Evolutionary conservation across 2,113 vertebrate species (phyloP), one percentile per base, ranked within the genome.

Genomic region (Chaetorhynchus papuensis): DNA sequence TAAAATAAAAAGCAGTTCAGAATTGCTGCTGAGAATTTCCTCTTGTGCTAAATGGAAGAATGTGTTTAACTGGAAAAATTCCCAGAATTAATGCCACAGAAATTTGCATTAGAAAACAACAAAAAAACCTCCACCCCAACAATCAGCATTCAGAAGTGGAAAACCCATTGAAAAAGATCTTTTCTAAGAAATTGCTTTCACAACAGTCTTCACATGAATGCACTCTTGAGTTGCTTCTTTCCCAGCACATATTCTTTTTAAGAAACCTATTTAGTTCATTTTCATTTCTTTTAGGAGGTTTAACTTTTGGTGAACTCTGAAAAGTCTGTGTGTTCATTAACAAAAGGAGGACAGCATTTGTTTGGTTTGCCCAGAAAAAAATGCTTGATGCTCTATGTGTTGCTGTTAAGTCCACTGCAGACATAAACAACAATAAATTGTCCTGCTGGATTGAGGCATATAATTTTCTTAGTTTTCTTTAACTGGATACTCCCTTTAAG

Each of bases 391-490:
- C 31, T 89, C 19, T 94, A n/a, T 61, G 42, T 72, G 52, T 61
- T 95, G 65, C 88, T 97, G 93, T 81, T 66, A 95, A 74, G 49
- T 68, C 52, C 31, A 59, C 54, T 87, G 83, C 35, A 98, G 97
- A 97, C 96, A 93, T 96, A 98, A 98, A 98, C 96, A 98, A 97
- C 95, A 98, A 97, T 97, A 97, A 97, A 97, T 97, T 90, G 95
- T 92, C 65, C 69, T 92, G 64, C 57, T 93, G 86, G 82, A 83
- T 44, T 85, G 78, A 98, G 83, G 89, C 94, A 94, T 98, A 90
- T 98, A 98, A 98, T 98, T 98, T 98, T 94, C 96, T 95, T 97
- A 95, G n/a, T 65, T 94, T 98, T 96, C 81, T 95, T 94, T 71
- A 96, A 93, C 83, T 83, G 91, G 93, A 96, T 94, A 98, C 96